Evolutionary conservation across 1,140 invertebrate species (phyloP).

Genomic region (Rhopalosiphum padi): DNA sequence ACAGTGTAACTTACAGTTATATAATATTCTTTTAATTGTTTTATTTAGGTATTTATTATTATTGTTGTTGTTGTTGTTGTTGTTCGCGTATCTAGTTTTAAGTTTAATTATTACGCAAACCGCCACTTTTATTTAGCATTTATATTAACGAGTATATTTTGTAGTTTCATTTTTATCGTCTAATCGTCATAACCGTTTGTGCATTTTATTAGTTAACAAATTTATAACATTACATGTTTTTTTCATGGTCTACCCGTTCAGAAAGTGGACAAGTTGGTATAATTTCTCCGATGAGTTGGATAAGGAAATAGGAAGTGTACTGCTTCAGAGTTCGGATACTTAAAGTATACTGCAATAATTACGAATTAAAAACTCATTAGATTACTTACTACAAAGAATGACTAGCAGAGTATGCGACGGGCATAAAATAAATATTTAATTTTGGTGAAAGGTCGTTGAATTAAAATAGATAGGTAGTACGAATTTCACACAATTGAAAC

Average conservation of each 20-base stretch:
- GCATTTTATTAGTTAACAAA: background rate
- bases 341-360: background rate
- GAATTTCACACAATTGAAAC: background rate
- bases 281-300: constrained; percentile 9
- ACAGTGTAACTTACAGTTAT: background rate
- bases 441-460: background rate
- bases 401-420: background rate
- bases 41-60: background rate
- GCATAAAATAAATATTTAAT: background rate
- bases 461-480: background rate
- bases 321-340: background rate
- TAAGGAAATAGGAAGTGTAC: constrained; percentile 15
- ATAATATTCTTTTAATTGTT: background rate
- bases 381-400: background rate
- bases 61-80: background rate
- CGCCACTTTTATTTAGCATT: background rate
- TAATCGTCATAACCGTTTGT: background rate
- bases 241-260: constrained; percentile 22
- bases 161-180: background rate
- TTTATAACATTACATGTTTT: background rate
- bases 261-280: background rate
- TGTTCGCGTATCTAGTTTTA: background rate
- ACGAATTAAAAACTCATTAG: constrained; percentile 26
- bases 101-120: background rate
- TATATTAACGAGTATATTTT: background rate